Percentiles rank a stretch among this genome's conserved stretches.
phyloP scores from a whole-genome alignment of 2,888 invertebrate genomes.

The Ischnus inquisitorius region DNA sequence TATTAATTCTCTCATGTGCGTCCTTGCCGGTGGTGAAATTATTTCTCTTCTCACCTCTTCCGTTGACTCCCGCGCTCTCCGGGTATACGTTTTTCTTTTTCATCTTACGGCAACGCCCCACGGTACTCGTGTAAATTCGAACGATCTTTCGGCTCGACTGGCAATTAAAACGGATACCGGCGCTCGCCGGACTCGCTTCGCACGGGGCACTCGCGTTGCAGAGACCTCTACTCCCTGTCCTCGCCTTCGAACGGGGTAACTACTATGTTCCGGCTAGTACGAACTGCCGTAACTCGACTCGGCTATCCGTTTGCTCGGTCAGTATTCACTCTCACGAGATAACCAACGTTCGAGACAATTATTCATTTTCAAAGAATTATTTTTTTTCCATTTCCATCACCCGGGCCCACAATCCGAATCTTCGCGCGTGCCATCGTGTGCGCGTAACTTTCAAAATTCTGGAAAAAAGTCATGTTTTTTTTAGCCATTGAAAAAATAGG shows the following conservation, averaged over 20 bases:
- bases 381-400: background rate
- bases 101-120: conserved; percentile 49
- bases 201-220: conserved; percentile 37
- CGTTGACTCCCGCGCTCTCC: conserved; percentile 16
- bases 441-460: no score
- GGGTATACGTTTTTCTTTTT: conserved; percentile 12
- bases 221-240: conserved; percentile 17
- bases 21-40: conserved; percentile 54
- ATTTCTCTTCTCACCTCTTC: conserved; percentile 16
- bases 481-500: background rate
- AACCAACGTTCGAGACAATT: background rate
- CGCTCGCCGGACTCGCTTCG: conserved; percentile 11
- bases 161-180: conserved; percentile 74
- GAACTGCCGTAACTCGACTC: conserved; percentile 9
- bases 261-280: conserved; percentile 30
- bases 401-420: no score
- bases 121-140: conserved; percentile 69
- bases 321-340: conserved; percentile 26
- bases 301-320: conserved; percentile 6
- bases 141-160: conserved; percentile 67
- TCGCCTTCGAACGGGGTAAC: no score
- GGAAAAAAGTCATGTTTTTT: no score
- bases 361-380: background rate
- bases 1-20: conserved; percentile 74
- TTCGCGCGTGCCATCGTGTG: no score